Evolutionary conservation across 2,888 invertebrate species (phyloP), one percentile per base, ranked within the genome.

Genomic region (Caenorhabditis sulstoni): DNA sequence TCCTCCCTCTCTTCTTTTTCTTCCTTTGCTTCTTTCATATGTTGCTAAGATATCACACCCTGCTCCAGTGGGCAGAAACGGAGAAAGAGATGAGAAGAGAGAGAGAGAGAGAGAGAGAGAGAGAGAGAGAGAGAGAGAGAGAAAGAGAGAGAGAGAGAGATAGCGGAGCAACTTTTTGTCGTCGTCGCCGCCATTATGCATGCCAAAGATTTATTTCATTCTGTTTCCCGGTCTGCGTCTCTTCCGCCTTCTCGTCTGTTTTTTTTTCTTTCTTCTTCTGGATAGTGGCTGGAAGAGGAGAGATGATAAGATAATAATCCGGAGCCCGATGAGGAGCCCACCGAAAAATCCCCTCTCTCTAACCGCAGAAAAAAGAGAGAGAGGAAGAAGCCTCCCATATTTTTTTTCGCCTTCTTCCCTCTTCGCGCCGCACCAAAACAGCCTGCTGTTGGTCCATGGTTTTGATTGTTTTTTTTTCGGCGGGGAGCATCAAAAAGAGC

Each of bases 31-130:
- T 20, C 20, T 23, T 41, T 39, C 44, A 35, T 55, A 71, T 71
- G 62, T 71, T 71, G 71, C 71, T 71, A 62, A 71, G 71, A 71
- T 71, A 71, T 71, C 71, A 47, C 29, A 47, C 35, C 52, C 29
- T 29, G 29, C 29, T 29, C 44, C 29, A 29, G 29, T 53, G 37
- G 35, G 14, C 2, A 14, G 16, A 16, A 9, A 53, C 7, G 18
- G 53, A n/a, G 39, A 37, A 39, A 18, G 4, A 39, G 55, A 45
- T 8, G 37, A 37, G 37, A n/a, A 49, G 47, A 49, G 47, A 2
- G 47, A 49, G 47, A 18, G 47, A 49, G 47, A 2, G 18, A 18
- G 47, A 49, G 47, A 18, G 18, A 18, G 9, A 16, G 50, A 49
- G 47, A 49, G 47, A 2, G 47, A 49, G 47, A 18, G 47, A 49